Evolutionary conservation across 1,140 invertebrate genomes (phyloP).

Genomic region (Monochamus saltuarius): DNA sequence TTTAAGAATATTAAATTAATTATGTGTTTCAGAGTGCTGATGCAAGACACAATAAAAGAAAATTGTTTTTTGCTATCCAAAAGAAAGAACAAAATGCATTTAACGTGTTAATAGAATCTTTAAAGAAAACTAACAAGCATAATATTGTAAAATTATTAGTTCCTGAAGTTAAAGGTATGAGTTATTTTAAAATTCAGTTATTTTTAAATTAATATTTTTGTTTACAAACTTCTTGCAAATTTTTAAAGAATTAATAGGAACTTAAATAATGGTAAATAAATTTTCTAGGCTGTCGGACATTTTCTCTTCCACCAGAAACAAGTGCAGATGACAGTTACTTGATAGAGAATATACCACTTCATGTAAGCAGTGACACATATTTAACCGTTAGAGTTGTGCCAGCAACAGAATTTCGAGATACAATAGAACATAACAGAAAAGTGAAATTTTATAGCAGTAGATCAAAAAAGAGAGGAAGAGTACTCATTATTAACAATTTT

Average conservation of each 20-base stretch:
- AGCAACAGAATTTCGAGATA: constrained; percentile 30
- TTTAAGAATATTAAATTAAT: neutral
- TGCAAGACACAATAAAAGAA: constrained; percentile 25
- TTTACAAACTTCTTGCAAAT: neutral
- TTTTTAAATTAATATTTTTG: neutral
- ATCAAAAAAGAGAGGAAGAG: constrained; percentile 57
- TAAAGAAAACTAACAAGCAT: constrained; percentile 19
- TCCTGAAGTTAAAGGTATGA: neutral
- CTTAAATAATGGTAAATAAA: neutral
- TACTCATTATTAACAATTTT: constrained; percentile 62
- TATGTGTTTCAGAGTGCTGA: constrained; percentile 13
- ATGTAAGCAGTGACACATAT: constrained; percentile 1
- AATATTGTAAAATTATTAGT: constrained; percentile 11
- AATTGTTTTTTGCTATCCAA: constrained; percentile 22
- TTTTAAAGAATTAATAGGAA: neutral
- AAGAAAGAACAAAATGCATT: constrained; percentile 22
- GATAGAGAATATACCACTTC: neutral
- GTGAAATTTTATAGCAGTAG: constrained; percentile 53
- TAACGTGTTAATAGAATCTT: constrained; percentile 16
- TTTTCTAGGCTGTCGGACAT: neutral
- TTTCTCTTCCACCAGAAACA: neutral
- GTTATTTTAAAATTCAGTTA: neutral
- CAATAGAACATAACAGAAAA: constrained; percentile 16
- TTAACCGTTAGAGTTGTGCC: constrained; percentile 28
- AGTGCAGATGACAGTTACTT: neutral